Percentiles rank a stretch among this genome's conserved stretches.
Evolutionary conservation across 2,888 invertebrate species (phyloP).

Genomic region (Actias luna): DNA sequence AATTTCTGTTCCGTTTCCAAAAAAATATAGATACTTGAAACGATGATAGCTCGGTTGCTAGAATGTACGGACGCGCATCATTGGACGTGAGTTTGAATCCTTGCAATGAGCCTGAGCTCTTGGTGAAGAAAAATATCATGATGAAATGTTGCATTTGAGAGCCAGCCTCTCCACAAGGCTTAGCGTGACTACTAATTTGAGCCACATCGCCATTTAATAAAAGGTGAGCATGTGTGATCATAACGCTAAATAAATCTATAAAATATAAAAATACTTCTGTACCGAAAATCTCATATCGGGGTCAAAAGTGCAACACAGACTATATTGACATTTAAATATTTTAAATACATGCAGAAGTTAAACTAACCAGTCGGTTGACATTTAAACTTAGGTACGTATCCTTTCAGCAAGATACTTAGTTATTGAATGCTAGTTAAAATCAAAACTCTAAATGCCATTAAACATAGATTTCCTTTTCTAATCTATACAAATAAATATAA

Average conservation of each 20-base stretch:
- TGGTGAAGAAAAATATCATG: no score
- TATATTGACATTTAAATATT: neutral
- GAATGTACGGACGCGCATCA: no score
- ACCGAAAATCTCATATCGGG: constrained; percentile 4
- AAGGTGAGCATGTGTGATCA: no score
- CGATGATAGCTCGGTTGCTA: no score
- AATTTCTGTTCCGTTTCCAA: neutral
- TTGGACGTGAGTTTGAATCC: no score
- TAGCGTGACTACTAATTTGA: no score
- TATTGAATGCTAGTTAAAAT: neutral
- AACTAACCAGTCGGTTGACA: neutral
- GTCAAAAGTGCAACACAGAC: neutral
- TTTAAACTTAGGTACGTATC: neutral
- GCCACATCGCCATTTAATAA: no score
- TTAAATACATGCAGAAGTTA: neutral
- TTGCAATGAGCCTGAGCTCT: no score
- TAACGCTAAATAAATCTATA: no score
- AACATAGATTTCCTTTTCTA: neutral
- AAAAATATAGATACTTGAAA: no score
- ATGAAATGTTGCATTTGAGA: no score
- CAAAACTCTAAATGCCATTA: neutral
- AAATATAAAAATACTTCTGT: neutral
- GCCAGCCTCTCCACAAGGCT: no score
- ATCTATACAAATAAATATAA: neutral
- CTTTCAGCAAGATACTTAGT: neutral